Evolutionary conservation across 1,140 invertebrate species (phyloP).

Genomic region (Drusus annulatus): DNA sequence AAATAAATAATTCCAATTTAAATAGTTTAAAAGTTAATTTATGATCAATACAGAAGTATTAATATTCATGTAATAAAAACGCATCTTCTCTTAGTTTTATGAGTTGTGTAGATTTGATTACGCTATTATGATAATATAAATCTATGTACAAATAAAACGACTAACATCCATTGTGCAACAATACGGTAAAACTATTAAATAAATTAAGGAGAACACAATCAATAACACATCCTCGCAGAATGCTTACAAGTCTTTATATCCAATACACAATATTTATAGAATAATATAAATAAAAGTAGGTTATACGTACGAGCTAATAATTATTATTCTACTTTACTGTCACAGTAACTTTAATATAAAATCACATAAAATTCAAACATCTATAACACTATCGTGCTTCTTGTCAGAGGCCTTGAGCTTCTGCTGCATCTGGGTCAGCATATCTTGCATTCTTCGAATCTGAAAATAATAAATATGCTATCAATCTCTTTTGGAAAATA

Average conservation of each 20-base stretch:
- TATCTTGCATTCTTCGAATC: slow-evolving; percentile 96
- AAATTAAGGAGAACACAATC: slow-evolving; percentile 51
- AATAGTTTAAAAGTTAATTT: slow-evolving; percentile 11
- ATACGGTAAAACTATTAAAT: slow-evolving; percentile 50
- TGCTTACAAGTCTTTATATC: slow-evolving; percentile 46
- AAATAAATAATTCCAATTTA: slow-evolving; percentile 2
- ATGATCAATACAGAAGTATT: slow-evolving; percentile 20
- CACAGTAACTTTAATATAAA: slow-evolving; percentile 45
- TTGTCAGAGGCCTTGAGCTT: slow-evolving; percentile 89
- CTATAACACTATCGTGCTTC: slow-evolving; percentile 86
- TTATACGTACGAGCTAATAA: slow-evolving; percentile 54
- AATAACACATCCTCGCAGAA: slow-evolving; percentile 33
- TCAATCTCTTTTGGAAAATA: background rate
- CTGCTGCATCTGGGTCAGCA: slow-evolving; percentile 97
- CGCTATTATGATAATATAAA: slow-evolving; percentile 10
- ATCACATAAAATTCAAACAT: slow-evolving; percentile 75
- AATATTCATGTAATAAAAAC: slow-evolving; percentile 35
- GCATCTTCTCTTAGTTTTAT: slow-evolving; percentile 34
- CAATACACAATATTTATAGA: slow-evolving; percentile 31
- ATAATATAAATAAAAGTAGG: slow-evolving; percentile 16
- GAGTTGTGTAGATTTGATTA: slow-evolving; percentile 44
- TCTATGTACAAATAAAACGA: slow-evolving; percentile 58
- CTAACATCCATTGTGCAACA: slow-evolving; percentile 59
- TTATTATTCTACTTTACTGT: slow-evolving; percentile 42
- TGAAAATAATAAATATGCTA: slow-evolving; percentile 66